Percentiles rank a stretch among this genome's conserved stretches.
These are phyloP conservation scores for Lepeophtheirus salmonis DNA, from an alignment of 1,140 invertebrate species.

Conservation along the genomic window DNA sequence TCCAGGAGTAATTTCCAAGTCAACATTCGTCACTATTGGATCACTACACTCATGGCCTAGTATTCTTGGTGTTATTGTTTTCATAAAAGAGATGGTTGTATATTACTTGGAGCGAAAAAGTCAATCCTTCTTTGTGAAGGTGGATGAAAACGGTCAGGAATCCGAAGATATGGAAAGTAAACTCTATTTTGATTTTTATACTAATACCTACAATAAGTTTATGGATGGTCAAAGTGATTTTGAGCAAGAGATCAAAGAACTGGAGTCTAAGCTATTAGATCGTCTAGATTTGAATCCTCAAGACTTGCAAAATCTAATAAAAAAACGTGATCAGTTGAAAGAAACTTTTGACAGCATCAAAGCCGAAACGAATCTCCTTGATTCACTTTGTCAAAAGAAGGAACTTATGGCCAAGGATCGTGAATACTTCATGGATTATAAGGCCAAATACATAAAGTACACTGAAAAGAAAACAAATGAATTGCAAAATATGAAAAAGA, in stretches of 20 bases:
- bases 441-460: not conserved
- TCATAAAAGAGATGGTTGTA: not conserved
- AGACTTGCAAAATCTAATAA: not conserved
- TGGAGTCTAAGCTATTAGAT: not conserved
- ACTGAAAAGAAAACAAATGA: not conserved
- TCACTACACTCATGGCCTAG: slow-evolving; percentile 12
- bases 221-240: not conserved
- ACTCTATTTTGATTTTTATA: slow-evolving; percentile 3
- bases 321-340: not conserved
- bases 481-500: not conserved
- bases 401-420: not conserved
- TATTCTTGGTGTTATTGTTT: slow-evolving; percentile 1
- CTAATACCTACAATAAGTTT: not conserved
- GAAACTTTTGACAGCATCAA: not conserved
- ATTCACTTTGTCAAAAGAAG: not conserved
- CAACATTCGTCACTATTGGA: slow-evolving; percentile 11
- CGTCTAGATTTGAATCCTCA: not conserved
- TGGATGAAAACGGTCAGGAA: no score
- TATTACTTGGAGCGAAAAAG: not conserved
- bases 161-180: not conserved
- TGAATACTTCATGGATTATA: not conserved
- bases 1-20: slow-evolving; percentile 9
- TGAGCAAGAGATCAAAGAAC: slow-evolving; percentile 1
- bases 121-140: not conserved
- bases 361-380: not conserved